These are phyloP conservation scores for Poeciliopsis infans DNA, from an alignment of 2,797 vertebrate genomes.

Conservation along the genomic window DNA sequence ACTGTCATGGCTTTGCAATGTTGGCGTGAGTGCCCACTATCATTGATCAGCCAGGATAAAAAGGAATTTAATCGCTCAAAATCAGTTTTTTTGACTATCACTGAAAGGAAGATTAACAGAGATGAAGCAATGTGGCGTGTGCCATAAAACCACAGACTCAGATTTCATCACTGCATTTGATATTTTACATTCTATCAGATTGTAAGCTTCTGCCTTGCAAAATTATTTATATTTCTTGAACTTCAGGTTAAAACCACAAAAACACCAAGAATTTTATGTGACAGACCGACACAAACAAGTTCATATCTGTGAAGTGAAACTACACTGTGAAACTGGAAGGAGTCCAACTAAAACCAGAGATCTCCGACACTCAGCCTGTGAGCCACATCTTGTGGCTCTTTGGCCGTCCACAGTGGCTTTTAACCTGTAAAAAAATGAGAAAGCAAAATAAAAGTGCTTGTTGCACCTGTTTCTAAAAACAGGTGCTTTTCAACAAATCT, in stretches of 20 bases:
- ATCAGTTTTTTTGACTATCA: slow-evolving; percentile 46
- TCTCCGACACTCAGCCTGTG: background rate
- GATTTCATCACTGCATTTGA: slow-evolving; percentile 15
- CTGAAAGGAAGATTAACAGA: slow-evolving; percentile 49
- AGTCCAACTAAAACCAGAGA: background rate
- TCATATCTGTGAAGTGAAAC: background rate
- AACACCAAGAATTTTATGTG: background rate
- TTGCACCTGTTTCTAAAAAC: background rate
- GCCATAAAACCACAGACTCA: slow-evolving; percentile 28
- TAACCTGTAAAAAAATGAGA: background rate
- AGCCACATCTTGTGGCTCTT: background rate
- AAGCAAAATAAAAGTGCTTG: background rate
- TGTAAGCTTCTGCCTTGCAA: slow-evolving; percentile 21
- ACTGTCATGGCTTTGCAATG: slow-evolving; percentile 55
- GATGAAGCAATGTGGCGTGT: slow-evolving; percentile 22
- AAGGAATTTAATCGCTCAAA: slow-evolving; percentile 45
- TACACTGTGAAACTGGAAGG: background rate
- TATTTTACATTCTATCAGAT: slow-evolving; percentile 31
- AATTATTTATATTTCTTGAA: background rate
- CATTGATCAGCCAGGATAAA: slow-evolving; percentile 50
- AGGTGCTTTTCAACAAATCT: background rate
- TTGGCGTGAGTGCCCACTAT: slow-evolving; percentile 43
- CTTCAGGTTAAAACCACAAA: background rate
- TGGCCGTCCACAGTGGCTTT: background rate
- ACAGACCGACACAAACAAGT: background rate